Conservation (phyloP, 2,888 invertebrate species). For the Melolontha melolontha region DNA sequence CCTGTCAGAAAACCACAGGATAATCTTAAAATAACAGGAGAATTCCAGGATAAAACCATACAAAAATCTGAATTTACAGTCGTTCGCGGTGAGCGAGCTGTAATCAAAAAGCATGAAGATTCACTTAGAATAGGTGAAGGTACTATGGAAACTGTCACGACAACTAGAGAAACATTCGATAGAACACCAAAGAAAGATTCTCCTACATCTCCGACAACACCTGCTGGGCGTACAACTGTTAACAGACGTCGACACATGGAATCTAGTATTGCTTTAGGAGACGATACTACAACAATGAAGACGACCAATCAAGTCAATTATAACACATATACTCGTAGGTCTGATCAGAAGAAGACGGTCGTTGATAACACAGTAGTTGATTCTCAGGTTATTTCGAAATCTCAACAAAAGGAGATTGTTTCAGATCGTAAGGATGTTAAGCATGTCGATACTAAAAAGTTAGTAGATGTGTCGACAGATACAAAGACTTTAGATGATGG, state of each 20-base stretch:
- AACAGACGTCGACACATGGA: slow-evolving; percentile 74
- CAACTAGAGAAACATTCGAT: slow-evolving; percentile 68
- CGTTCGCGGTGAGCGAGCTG: slow-evolving; percentile 66
- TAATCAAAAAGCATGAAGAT: slow-evolving; percentile 67
- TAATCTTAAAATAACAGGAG: slow-evolving; percentile 69
- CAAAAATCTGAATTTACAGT: slow-evolving; percentile 66
- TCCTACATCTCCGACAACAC: slow-evolving; percentile 58
- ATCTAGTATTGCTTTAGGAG: slow-evolving; percentile 75
- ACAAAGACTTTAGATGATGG: slow-evolving; percentile 68
- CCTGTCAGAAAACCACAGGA: slow-evolving; percentile 70
- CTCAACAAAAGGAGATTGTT: slow-evolving; percentile 19
- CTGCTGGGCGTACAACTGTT: slow-evolving; percentile 65
- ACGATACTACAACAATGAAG: slow-evolving; percentile 68
- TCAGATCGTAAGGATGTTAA: slow-evolving; percentile 26
- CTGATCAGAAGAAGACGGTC: slow-evolving; percentile 52
- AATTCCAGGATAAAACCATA: slow-evolving; percentile 65
- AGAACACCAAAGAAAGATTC: slow-evolving; percentile 69
- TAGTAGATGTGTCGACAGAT: slow-evolving; percentile 57
- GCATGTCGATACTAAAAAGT: slow-evolving; percentile 46
- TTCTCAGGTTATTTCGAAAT: slow-evolving; percentile 41
- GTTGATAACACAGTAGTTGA: slow-evolving; percentile 46
- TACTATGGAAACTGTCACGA: slow-evolving; percentile 67
- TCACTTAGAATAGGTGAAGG: slow-evolving; percentile 67
- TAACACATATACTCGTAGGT: slow-evolving; percentile 57
- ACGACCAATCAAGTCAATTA: slow-evolving; percentile 74